Percentiles rank a stretch among this genome's conserved stretches.
Evolutionary conservation across 1,140 invertebrate species (phyloP).

Genomic region (Coelopa frigida): DNA sequence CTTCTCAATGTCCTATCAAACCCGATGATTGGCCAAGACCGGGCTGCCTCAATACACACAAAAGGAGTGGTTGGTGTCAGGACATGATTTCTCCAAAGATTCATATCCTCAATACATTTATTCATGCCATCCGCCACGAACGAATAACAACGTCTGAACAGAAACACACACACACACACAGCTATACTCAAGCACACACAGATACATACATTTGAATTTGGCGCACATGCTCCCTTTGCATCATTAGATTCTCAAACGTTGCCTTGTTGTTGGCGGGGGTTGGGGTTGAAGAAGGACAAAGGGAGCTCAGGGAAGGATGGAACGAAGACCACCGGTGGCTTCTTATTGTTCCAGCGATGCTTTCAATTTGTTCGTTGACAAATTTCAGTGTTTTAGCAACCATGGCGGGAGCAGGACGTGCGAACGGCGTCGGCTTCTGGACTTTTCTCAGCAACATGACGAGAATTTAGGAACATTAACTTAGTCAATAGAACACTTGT

Average conservation of each 20-base stretch:
- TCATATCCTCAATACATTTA: slow-evolving; percentile 4
- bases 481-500: too few relatives aligned
- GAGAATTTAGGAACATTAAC: too few relatives aligned
- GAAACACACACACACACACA: background rate
- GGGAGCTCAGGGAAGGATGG: too few relatives aligned
- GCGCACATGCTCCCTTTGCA: slow-evolving; percentile 10
- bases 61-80: slow-evolving; percentile 13
- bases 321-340: too few relatives aligned
- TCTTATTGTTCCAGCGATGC: too few relatives aligned
- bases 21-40: slow-evolving; percentile 10
- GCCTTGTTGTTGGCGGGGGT: background rate
- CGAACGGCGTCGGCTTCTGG: too few relatives aligned
- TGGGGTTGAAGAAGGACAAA: too few relatives aligned
- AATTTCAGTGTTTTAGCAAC: too few relatives aligned
- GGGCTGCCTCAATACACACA: slow-evolving; percentile 9
- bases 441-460: too few relatives aligned
- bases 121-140: background rate
- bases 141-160: background rate
- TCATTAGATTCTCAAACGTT: background rate
- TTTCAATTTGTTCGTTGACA: too few relatives aligned
- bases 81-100: slow-evolving; percentile 10
- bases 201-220: background rate
- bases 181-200: background rate
- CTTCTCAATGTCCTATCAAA: background rate
- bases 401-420: too few relatives aligned